These are phyloP conservation scores for Nesidiocoris tenuis DNA, from an alignment of 2,888 invertebrate species.

Conservation along the genomic window DNA sequence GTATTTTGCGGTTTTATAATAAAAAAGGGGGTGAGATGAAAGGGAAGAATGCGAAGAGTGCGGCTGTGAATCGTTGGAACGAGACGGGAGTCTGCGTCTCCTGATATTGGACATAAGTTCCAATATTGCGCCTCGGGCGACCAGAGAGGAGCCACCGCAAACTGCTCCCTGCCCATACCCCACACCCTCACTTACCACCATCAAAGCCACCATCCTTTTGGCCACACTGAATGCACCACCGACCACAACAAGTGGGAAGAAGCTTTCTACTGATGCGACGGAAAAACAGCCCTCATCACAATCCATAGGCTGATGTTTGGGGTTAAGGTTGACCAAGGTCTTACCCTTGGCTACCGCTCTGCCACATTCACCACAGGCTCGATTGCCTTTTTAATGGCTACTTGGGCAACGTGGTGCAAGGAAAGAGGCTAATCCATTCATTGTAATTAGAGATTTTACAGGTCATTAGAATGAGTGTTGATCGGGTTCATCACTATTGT, in stretches of 20 bases:
- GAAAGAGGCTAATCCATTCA: no score
- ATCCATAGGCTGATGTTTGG: no score
- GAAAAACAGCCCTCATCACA: not conserved
- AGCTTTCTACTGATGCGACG: not conserved
- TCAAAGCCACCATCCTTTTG: no score
- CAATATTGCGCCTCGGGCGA: constrained; percentile 32
- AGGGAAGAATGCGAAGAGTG: not conserved
- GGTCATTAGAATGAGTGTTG: no score
- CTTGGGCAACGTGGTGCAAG: no score
- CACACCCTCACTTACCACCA: not conserved
- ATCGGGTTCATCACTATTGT: no score
- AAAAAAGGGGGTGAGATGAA: constrained; percentile 29
- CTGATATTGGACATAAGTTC: constrained; percentile 45
- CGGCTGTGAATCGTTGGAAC: not conserved
- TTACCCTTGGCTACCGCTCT: no score
- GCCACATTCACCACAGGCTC: no score
- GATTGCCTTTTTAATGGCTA: no score
- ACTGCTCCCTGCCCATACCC: not conserved
- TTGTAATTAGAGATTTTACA: no score
- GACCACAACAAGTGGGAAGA: not conserved
- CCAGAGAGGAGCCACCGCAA: not conserved
- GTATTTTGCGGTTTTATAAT: constrained; percentile 46
- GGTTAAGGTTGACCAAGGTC: no score
- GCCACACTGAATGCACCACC: not conserved
- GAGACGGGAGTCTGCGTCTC: constrained; percentile 4